Evolutionary conservation across 2,888 invertebrate species (phyloP).

Genomic region (Morpho deidamia): DNA sequence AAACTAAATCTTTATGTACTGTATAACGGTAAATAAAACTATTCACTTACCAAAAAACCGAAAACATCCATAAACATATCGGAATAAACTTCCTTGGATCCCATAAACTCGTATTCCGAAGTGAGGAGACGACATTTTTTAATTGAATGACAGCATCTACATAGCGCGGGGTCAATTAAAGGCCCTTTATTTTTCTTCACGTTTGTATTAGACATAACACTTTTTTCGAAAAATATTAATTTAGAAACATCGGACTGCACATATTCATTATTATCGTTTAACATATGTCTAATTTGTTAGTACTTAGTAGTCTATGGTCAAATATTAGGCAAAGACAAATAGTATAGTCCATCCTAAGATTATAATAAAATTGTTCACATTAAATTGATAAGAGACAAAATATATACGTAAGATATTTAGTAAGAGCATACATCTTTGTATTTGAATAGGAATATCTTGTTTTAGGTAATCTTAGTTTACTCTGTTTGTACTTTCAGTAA

Average conservation of each 20-base stretch:
- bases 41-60: constrained; percentile 55
- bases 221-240: not conserved
- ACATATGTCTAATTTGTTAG: too few relatives aligned
- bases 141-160: constrained; percentile 62
- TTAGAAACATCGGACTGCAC: not conserved
- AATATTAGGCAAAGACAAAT: too few relatives aligned
- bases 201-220: constrained; percentile 21
- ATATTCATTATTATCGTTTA: too few relatives aligned
- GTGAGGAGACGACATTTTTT: constrained; percentile 64
- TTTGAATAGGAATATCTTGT: too few relatives aligned
- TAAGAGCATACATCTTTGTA: too few relatives aligned
- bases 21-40: not conserved
- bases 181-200: constrained; percentile 44
- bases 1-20: not conserved
- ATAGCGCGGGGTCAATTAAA: constrained; percentile 56
- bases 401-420: too few relatives aligned
- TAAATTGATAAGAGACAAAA: too few relatives aligned
- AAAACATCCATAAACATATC: constrained; percentile 71
- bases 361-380: too few relatives aligned
- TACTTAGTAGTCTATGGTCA: too few relatives aligned
- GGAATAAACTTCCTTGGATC: constrained; percentile 57
- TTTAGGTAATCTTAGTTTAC: too few relatives aligned
- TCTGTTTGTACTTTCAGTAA: too few relatives aligned
- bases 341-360: too few relatives aligned
- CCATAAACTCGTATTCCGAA: constrained; percentile 58